phyloP scores from a whole-genome alignment of 2,113 vertebrate species.

The Syngnathus scovelli region DNA sequence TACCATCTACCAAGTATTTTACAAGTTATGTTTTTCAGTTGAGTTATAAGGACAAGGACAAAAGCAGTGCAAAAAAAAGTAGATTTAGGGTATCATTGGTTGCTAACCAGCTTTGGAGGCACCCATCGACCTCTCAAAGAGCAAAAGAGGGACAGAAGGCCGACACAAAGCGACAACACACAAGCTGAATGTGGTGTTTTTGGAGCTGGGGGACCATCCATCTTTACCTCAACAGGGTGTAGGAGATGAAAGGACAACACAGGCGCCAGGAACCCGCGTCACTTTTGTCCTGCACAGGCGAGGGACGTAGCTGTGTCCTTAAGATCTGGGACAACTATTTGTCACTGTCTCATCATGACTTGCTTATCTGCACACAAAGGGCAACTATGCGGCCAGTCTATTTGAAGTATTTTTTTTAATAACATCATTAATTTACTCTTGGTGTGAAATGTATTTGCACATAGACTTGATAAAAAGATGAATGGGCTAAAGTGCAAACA shows the following conservation, averaged over 20 bases:
- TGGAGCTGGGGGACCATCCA: constrained; percentile 58
- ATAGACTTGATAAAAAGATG: constrained; percentile 11
- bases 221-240: constrained; percentile 69
- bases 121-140: constrained; percentile 26
- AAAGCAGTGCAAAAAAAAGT: constrained; percentile 13
- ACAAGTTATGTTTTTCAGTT: neutral
- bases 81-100: constrained; percentile 34
- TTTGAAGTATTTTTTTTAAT: neutral
- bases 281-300: constrained; percentile 65
- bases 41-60: neutral
- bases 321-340: constrained; percentile 56
- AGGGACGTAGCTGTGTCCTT: constrained; percentile 60
- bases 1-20: neutral
- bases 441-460: too few relatives aligned
- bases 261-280: constrained; percentile 69
- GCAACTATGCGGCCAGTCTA: constrained; percentile 11
- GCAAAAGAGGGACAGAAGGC: constrained; percentile 53
- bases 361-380: constrained; percentile 39
- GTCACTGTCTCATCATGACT: constrained; percentile 66
- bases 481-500: constrained; percentile 23
- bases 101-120: constrained; percentile 54
- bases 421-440: too few relatives aligned
- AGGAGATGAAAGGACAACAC: constrained; percentile 67
- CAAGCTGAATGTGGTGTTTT: constrained; percentile 53
- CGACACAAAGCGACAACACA: constrained; percentile 50